Evolutionary conservation across 2,888 invertebrate genomes (phyloP).

Genomic region (Sepioteuthis lessoniana): DNA sequence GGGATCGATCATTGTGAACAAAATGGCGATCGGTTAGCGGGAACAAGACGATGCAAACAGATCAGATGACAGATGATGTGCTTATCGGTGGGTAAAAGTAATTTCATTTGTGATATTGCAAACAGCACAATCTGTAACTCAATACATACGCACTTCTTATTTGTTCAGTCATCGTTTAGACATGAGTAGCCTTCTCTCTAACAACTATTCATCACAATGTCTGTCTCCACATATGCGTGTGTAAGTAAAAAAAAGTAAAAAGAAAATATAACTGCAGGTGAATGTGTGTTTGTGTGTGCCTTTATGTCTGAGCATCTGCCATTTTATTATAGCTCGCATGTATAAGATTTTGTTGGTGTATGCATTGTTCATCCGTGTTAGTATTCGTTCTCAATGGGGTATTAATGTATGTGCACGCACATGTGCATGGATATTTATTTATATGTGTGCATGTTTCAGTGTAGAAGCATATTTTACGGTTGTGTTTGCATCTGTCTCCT

Average conservation of each 20-base stretch:
- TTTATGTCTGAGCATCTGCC: too few relatives aligned
- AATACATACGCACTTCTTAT: not conserved
- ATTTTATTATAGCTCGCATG: too few relatives aligned
- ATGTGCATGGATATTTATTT: too few relatives aligned
- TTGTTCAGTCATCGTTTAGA: not conserved
- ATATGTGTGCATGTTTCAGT: too few relatives aligned
- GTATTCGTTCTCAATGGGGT: too few relatives aligned
- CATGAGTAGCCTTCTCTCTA: not conserved
- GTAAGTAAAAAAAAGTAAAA: not conserved
- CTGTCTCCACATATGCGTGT: not conserved
- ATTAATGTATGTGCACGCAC: too few relatives aligned
- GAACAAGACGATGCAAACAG: slow-evolving; percentile 33
- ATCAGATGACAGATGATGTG: slow-evolving; percentile 14
- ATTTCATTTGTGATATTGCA: slow-evolving; percentile 33
- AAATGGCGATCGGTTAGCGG: slow-evolving; percentile 6
- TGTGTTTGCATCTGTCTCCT: too few relatives aligned
- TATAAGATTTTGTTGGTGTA: too few relatives aligned
- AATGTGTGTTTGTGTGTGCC: too few relatives aligned
- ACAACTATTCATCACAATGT: not conserved
- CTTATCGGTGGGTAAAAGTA: slow-evolving; percentile 14
- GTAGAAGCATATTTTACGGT: too few relatives aligned
- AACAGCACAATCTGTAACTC: slow-evolving; percentile 4
- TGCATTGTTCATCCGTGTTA: too few relatives aligned
- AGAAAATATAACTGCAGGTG: not conserved
- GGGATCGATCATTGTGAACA: not conserved